Conservation (phyloP, 2,113 vertebrate genomes). For the Eulacestoma nigropectus region DNA sequence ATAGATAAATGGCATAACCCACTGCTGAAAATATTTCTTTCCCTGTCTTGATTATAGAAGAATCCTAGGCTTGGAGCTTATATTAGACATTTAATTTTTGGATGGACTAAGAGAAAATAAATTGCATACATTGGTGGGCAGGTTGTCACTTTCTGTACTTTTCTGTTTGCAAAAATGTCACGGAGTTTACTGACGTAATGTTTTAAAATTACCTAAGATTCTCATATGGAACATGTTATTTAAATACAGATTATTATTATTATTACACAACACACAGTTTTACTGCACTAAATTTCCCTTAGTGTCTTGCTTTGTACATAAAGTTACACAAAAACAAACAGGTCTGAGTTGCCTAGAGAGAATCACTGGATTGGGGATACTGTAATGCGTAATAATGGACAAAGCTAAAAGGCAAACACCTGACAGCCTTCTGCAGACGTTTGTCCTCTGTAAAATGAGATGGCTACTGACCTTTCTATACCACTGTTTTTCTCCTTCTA, state of each 20-base stretch:
- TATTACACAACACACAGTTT: not conserved
- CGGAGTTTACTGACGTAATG: not conserved
- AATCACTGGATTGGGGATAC: not conserved
- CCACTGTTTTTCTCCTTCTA: not conserved
- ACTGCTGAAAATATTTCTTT: not conserved
- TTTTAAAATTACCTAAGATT: not conserved
- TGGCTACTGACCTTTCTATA: not conserved
- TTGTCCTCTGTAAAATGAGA: not conserved
- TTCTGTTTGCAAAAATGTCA: not conserved
- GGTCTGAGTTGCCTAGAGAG: not conserved
- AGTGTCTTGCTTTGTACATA: not conserved
- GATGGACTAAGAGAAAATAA: not conserved
- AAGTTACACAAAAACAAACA: not conserved
- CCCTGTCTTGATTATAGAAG: not conserved
- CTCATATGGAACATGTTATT: not conserved
- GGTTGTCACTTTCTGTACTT: not conserved
- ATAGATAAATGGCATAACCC: not conserved
- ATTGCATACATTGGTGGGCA: rapidly evolving
- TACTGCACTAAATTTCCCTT: not conserved
- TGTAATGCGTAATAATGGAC: not conserved
- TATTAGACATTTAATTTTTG: not conserved
- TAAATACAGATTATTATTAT: not conserved
- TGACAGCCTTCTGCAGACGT: not conserved
- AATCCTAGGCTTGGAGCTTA: not conserved
- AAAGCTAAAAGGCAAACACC: not conserved